phyloP scores from a whole-genome alignment of 2,888 invertebrate species.

The Drosophila infuscata region DNA sequence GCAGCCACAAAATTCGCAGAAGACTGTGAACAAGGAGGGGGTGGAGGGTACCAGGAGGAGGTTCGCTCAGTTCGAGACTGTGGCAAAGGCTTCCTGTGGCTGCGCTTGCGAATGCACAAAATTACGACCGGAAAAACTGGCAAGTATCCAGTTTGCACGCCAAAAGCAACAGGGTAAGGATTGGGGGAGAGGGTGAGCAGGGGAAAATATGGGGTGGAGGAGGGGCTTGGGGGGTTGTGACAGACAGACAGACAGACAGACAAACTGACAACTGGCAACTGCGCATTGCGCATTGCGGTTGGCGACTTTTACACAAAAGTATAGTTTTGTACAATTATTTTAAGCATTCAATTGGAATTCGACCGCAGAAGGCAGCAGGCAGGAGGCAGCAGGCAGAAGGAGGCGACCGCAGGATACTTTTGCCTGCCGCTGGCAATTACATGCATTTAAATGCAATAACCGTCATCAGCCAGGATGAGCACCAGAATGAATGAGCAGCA shows the following conservation, averaged over 20 bases:
- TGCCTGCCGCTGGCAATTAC: constrained; percentile 65
- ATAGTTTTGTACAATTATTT: constrained; percentile 69
- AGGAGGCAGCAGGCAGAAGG: constrained; percentile 46
- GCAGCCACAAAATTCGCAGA: constrained; percentile 52
- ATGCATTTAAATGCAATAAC: constrained; percentile 81
- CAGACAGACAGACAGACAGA: constrained; percentile 21
- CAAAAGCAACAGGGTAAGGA: not conserved
- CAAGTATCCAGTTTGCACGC: constrained; percentile 53
- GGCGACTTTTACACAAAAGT: constrained; percentile 57
- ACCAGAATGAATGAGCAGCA: constrained; percentile 12
- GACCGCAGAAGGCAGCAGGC: constrained; percentile 61
- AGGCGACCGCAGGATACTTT: constrained; percentile 67
- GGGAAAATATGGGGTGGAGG: constrained; percentile 1
- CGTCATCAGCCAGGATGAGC: constrained; percentile 66
- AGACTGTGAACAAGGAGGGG: not conserved
- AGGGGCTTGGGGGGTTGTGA: not conserved
- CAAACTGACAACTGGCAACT: constrained; percentile 62
- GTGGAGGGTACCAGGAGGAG: not conserved
- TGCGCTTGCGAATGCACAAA: constrained; percentile 23
- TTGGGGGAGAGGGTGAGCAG: not conserved
- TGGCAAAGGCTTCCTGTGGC: constrained; percentile 33
- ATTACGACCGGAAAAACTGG: constrained; percentile 77
- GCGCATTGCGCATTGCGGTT: constrained; percentile 78
- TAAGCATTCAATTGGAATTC: constrained; percentile 81
- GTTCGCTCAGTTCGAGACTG: not conserved